Evolutionary conservation across 1,140 invertebrate genomes (phyloP), one percentile per base, ranked within the genome.

Genomic region (Rhizoglyphus robini): DNA sequence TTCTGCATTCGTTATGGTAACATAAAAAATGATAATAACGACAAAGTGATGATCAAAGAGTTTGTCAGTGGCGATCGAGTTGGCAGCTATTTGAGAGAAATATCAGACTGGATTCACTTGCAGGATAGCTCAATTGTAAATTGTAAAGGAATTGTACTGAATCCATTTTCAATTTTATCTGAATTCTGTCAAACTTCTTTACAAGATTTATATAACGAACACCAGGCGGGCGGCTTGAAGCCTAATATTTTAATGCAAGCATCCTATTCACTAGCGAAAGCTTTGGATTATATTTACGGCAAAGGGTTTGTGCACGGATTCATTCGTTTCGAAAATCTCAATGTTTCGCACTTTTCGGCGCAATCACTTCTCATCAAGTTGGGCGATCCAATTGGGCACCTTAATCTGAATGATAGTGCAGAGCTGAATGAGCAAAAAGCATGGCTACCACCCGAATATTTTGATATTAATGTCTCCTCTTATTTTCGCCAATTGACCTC

Each of bases 221-320:
- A 60, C 13, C 13, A 34, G 13, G 13, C 1, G 31, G 59, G 63
- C n/a, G n/a, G 63, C 2, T 74, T 90, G 0, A 82, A 83, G 72
- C 77, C 80, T 25, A 79, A 84, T 4, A 86, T 88, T 73, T 76
- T 92, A 67, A 82, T 90, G 64, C 86, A 91, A 74, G 84, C 88
- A 47, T 80, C 84, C 27, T 82, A 83, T 15, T 83, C 84, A 67
- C 71, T 92, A 36, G 86, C 87, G 2, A 84, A 83, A 49, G 88
- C 88, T 20, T 76, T 92, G 2, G 88, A 84, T 83, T 84, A 88
- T 76, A 74, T 89, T 74, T 82, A 85, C 71, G 86, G 90, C 72
- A 83, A 85, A 68, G 81, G 82, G 32, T 80, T 90, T 34, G 82
- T 87, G 85, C 90, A 93, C 78, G 88, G 87, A n/a, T 85, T 84